phyloP scores from a whole-genome alignment of 2,797 vertebrate genomes.

The Pithecia hirsuta region DNA sequence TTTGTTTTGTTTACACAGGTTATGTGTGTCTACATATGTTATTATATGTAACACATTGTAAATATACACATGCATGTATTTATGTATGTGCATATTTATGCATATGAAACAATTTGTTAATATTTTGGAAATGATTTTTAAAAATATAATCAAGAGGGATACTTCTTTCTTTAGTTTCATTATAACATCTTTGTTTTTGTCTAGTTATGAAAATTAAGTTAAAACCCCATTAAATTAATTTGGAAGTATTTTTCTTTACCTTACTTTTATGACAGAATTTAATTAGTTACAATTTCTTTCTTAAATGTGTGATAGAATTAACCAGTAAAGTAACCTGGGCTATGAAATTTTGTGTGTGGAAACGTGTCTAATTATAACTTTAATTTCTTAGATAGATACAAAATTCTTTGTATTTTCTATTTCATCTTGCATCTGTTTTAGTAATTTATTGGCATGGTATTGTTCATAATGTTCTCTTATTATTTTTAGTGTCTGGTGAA shows the following conservation, averaged over 20 bases:
- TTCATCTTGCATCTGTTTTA: not conserved
- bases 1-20: not conserved
- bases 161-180: not conserved
- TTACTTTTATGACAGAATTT: not conserved
- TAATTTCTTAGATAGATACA: not conserved
- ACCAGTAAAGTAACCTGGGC: not conserved
- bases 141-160: not conserved
- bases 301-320: not conserved
- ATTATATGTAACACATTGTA: not conserved
- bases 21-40: not conserved
- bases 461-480: not conserved
- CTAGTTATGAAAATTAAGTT: not conserved
- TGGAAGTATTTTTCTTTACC: not conserved
- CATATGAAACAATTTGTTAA: not conserved
- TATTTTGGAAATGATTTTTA: not conserved
- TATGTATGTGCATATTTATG: not conserved
- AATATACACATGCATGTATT: not conserved
- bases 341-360: not conserved
- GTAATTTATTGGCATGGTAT: not conserved
- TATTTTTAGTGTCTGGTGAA: not conserved
- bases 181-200: not conserved
- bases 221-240: not conserved
- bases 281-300: not conserved
- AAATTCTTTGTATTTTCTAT: not conserved
- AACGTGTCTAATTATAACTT: not conserved